Evolutionary conservation across 2,113 vertebrate genomes (phyloP).

Genomic region (Anarrhichthys ocellatus): DNA sequence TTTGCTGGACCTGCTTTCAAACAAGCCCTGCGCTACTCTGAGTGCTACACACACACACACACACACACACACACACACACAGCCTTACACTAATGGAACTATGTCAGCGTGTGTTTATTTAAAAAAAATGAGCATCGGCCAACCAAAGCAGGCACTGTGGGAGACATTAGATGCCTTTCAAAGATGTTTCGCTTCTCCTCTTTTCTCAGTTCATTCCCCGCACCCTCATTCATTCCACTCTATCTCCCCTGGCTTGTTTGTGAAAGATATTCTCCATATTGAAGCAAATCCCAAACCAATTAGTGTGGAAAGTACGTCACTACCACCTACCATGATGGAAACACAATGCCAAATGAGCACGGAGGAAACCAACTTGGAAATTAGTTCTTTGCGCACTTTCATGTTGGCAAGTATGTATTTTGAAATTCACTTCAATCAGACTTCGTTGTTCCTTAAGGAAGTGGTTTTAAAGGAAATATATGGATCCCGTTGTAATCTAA

Average conservation of each 20-base stretch:
- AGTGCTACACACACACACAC: constrained; percentile 16
- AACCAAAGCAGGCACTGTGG: constrained; percentile 25
- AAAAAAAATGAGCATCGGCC: constrained; percentile 11
- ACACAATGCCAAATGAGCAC: constrained; percentile 21
- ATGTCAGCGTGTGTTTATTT: constrained; percentile 44
- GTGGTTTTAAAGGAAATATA: constrained; percentile 11
- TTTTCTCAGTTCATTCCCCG: constrained; percentile 7
- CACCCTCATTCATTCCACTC: constrained; percentile 12
- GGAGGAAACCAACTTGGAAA: constrained; percentile 38
- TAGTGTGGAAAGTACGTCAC: constrained; percentile 26
- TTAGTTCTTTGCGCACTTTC: constrained; percentile 34
- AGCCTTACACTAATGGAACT: constrained; percentile 34
- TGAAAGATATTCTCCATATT: constrained; percentile 35
- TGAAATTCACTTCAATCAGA: constrained; percentile 24
- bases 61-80: constrained; percentile 10
- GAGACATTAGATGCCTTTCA: constrained; percentile 30
- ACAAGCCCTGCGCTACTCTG: neutral
- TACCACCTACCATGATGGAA: constrained; percentile 2
- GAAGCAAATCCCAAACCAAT: constrained; percentile 50
- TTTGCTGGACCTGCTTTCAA: constrained; percentile 39
- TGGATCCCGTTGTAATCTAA: neutral
- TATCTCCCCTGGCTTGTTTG: constrained; percentile 13
- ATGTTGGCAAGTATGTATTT: constrained; percentile 13
- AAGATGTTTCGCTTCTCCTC: constrained; percentile 30
- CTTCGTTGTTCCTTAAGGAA: neutral